phyloP scores from a whole-genome alignment of 92 coral and sea anemone species.

The Porites divaricata region DNA sequence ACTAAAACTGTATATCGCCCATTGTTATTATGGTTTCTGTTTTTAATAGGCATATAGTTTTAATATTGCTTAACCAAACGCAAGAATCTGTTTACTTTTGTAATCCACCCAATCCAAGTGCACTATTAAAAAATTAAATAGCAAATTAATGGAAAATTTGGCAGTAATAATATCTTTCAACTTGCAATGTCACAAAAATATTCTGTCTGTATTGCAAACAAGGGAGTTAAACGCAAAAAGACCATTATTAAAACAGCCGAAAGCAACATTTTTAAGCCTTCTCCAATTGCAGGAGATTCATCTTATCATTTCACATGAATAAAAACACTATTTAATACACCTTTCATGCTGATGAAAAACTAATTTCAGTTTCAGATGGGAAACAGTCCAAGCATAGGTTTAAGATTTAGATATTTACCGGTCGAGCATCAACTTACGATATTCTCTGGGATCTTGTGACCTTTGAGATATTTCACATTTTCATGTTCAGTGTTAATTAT shows the following conservation, averaged over 20 bases:
- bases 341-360: not conserved
- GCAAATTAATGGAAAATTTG: not conserved
- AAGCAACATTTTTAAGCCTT: not conserved
- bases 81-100: not conserved
- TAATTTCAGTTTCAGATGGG: not conserved
- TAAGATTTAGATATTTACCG: not conserved
- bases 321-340: not conserved
- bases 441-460: constrained; percentile 86
- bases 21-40: too few species aligned
- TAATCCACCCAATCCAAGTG: not conserved
- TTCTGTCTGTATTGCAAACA: not conserved
- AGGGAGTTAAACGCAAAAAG: not conserved
- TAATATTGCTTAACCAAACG: not conserved
- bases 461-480: constrained; percentile 92
- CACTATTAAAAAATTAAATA: not conserved
- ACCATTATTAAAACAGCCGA: not conserved
- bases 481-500: constrained; percentile 93
- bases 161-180: not conserved
- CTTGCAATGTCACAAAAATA: not conserved
- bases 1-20: too few species aligned
- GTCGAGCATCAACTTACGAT: constrained; percentile 65
- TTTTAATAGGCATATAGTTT: too few species aligned
- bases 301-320: not conserved
- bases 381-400: not conserved
- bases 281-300: not conserved